Evolutionary conservation across 2,797 vertebrate species (phyloP), one percentile per base, ranked within the genome.

Genomic region (Periparus ater): DNA sequence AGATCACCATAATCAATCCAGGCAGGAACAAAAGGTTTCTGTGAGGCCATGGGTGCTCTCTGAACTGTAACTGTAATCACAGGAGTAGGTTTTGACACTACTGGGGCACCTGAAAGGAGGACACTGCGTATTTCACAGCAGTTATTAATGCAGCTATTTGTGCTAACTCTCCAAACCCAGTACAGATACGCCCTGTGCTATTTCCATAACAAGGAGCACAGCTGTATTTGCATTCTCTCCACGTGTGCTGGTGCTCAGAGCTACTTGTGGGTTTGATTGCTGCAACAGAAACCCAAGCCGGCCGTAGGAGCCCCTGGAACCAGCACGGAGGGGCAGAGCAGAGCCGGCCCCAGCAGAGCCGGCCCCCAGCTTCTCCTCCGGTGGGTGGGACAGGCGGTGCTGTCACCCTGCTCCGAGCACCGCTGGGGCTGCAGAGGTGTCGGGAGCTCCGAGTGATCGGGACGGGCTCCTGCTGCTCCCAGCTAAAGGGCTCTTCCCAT

Each of bases 301-400:
- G 65, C 44, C 11, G 2, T 13, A 13, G 4, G 2, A 14, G 38
- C 9, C 50, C 14, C 13, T 16, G 45, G 7, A 32, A 23, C 10
- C 32, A 19, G n/a, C 29, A 8, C 1, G 1, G 10, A 26, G 30
- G 44, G 19, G 27, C 65, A 74, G 65, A 57, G 80, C 53, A 23
- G 86, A 40, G n/a, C n/a, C n/a, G n/a, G n/a, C n/a, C n/a, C n/a
- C n/a, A 57, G 21, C 53, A 21, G 53, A 32, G 53, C 53, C 30
- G 5, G 1, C 60, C 17, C 17, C 42, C 12, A 6, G 61, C 38
- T 18, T 5, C 80, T 50, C 60, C 47, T 7, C 17, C 0, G 0
- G 6, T 8, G 79, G n/a, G 21, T 18, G 1, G 0, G 66, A 30
- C 77, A 19, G 2, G 0, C 0, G 0, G 8, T 6, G 55, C 36